Conservation (phyloP, 2,113 vertebrate genomes). For the Phocoena sinus region DNA sequence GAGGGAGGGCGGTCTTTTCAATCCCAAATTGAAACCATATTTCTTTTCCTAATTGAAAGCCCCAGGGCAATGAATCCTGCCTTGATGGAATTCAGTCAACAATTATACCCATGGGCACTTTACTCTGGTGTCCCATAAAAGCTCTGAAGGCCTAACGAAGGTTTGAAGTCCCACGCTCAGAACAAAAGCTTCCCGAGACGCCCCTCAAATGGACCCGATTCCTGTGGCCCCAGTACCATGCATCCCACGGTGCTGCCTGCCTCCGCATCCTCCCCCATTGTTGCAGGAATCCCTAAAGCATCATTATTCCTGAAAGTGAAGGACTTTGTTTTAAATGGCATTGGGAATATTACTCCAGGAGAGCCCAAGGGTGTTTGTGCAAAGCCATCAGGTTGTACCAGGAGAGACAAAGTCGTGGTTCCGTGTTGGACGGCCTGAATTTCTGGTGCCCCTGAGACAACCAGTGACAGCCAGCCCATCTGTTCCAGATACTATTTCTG, state of each 20-base stretch:
- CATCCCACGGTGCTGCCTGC: not conserved
- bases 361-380: not conserved
- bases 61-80: not conserved
- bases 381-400: not conserved
- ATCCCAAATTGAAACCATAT: constrained; percentile 51
- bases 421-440: not conserved
- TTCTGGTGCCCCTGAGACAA: not conserved
- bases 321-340: not conserved
- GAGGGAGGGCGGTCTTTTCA: not conserved
- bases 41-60: constrained; percentile 63
- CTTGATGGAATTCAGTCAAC: constrained; percentile 42
- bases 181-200: not conserved
- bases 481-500: not conserved
- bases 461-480: not conserved
- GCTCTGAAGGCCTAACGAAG: not conserved
- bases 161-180: not conserved
- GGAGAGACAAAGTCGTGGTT: not conserved
- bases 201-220: not conserved
- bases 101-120: not conserved
- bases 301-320: not conserved
- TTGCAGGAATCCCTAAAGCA: not conserved
- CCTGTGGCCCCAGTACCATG: not conserved
- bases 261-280: fast-evolving
- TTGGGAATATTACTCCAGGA: not conserved
- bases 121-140: not conserved